phyloP scores from a whole-genome alignment of 1,140 invertebrate genomes.

The Tetranychus urticae region DNA sequence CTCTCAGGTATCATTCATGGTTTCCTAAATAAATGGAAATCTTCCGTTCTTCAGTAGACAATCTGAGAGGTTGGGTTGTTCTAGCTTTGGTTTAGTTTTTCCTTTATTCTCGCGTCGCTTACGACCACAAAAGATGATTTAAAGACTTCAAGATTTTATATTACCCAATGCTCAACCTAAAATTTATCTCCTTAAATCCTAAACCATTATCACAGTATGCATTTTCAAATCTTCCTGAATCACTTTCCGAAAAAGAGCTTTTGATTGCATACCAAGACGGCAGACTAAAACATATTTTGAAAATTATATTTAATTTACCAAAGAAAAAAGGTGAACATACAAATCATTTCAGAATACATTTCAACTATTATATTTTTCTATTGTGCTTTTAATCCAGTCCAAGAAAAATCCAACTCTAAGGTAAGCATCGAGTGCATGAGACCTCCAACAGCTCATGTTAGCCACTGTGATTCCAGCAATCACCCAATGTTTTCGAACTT shows the following conservation, averaged over 20 bases:
- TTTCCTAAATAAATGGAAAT: slow-evolving; percentile 38
- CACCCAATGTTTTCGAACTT: too few species aligned
- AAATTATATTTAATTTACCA: not conserved
- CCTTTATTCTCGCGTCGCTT: slow-evolving; percentile 87
- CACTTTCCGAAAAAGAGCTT: slow-evolving; percentile 15
- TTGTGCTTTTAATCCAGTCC: too few species aligned
- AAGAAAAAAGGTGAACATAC: not conserved
- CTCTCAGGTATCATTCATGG: slow-evolving; percentile 29
- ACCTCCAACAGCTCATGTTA: too few species aligned
- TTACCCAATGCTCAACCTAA: slow-evolving; percentile 11
- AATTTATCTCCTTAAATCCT: slow-evolving; percentile 60
- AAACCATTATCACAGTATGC: slow-evolving; percentile 77
- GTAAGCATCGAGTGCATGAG: too few species aligned
- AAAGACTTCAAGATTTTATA: slow-evolving; percentile 41
- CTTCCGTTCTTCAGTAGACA: slow-evolving; percentile 67
- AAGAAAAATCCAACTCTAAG: too few species aligned
- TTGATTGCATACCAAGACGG: not conserved
- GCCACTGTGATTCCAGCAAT: too few species aligned
- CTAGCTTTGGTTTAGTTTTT: slow-evolving; percentile 34
- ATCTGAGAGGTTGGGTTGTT: slow-evolving; percentile 56
- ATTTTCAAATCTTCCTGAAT: slow-evolving; percentile 50
- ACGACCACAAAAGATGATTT: slow-evolving; percentile 56
- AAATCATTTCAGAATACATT: too few species aligned
- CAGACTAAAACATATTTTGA: not conserved
- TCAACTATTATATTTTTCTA: too few species aligned